Percentiles rank a stretch among this genome's conserved stretches.
phyloP scores from a whole-genome alignment of 2,113 vertebrate genomes.

The Cyanistes caeruleus region DNA sequence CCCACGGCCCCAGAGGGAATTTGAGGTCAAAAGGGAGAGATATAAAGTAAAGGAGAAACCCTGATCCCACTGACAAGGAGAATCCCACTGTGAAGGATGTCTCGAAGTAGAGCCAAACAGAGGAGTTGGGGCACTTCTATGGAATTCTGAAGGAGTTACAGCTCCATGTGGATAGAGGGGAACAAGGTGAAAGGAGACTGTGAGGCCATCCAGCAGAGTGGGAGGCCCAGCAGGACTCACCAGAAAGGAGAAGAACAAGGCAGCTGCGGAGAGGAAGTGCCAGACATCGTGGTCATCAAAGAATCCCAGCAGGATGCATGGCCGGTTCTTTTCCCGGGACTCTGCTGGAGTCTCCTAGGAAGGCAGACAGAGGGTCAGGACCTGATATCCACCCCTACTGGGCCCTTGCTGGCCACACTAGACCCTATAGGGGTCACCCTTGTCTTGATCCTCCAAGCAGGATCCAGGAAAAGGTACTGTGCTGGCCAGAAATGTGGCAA shows the following conservation, averaged over 20 bases:
- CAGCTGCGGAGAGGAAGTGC: slow-evolving; percentile 82
- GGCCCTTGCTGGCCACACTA: not conserved
- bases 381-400: not conserved
- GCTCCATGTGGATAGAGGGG: not conserved
- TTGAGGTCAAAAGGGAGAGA: not conserved
- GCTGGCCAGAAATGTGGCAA: not conserved
- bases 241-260: slow-evolving; percentile 85
- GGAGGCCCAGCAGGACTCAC: slow-evolving; percentile 62
- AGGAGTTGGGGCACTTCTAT: not conserved
- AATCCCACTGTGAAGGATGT: not conserved
- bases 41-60: not conserved
- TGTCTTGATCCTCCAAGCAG: not conserved
- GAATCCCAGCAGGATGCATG: slow-evolving; percentile 78
- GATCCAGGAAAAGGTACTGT: not conserved
- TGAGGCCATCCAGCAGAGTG: not conserved
- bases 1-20: not conserved
- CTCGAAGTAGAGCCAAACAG: not conserved
- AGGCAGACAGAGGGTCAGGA: not conserved
- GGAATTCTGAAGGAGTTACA: not conserved
- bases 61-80: not conserved
- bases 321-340: slow-evolving; percentile 79
- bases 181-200: not conserved
- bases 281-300: slow-evolving; percentile 83
- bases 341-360: slow-evolving; percentile 79
- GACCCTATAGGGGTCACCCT: not conserved